These are phyloP conservation scores for Temnothorax longispinosus DNA, from an alignment of 1,140 invertebrate genomes.

Conservation along the genomic window DNA sequence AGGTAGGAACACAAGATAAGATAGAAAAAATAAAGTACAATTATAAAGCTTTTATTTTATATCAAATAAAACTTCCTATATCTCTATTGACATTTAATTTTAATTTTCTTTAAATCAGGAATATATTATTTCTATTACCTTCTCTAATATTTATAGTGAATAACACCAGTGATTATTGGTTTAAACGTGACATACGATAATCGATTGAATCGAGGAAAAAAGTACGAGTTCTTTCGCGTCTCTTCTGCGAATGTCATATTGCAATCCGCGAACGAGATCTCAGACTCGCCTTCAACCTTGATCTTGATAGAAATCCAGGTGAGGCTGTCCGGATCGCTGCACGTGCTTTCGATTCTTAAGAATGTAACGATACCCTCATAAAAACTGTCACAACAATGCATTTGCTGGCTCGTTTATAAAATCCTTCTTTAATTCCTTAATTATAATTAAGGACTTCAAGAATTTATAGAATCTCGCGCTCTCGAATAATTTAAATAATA, in stretches of 20 bases:
- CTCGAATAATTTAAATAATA: background rate
- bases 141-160: background rate
- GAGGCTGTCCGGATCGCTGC: conserved; percentile 4
- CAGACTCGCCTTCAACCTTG: conserved; percentile 37
- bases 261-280: background rate
- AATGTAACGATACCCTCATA: background rate
- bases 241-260: background rate
- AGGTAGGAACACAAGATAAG: background rate
- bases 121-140: background rate
- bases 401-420: conserved; percentile 7
- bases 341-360: conserved; percentile 21
- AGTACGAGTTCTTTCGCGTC: background rate
- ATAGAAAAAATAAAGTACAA: background rate
- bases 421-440: background rate
- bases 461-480: background rate
- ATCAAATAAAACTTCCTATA: background rate
- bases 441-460: background rate
- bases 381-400: background rate
- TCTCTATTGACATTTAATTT: background rate
- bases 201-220: background rate
- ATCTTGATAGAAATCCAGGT: conserved; percentile 63
- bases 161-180: background rate
- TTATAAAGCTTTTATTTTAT: background rate
- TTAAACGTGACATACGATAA: background rate
- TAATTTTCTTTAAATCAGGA: background rate